Evolutionary conservation across 2,888 invertebrate species (phyloP).

Genomic region (Dryobotodes eremita): DNA sequence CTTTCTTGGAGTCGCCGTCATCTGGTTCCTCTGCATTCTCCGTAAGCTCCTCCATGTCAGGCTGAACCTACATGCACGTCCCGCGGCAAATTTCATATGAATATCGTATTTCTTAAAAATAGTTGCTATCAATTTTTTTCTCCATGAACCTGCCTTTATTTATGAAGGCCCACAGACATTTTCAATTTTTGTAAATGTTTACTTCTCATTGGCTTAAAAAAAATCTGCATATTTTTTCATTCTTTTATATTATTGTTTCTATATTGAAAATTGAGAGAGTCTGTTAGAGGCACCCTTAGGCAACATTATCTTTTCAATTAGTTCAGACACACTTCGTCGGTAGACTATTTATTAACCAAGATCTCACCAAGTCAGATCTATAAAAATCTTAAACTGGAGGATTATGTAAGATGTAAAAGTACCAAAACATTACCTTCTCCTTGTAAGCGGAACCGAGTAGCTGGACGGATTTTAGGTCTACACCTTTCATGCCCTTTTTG

Average conservation of each 20-base stretch:
- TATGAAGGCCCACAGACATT: slow-evolving; percentile 19
- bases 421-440: slow-evolving; percentile 96
- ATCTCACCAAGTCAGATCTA: slow-evolving; percentile 8
- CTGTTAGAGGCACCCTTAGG: slow-evolving; percentile 16
- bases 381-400: background rate
- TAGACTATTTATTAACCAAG: slow-evolving; percentile 10
- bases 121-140: slow-evolving; percentile 44
- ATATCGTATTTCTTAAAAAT: slow-evolving; percentile 84
- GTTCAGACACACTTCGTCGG: background rate
- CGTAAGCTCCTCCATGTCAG: slow-evolving; percentile 98
- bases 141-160: slow-evolving; percentile 2
- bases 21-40: slow-evolving; percentile 98
- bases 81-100: slow-evolving; percentile 91
- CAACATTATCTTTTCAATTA: slow-evolving; percentile 6
- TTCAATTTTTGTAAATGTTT: slow-evolving; percentile 1
- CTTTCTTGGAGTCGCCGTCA: slow-evolving; percentile 97
- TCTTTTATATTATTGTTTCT: background rate
- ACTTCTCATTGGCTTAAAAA: background rate
- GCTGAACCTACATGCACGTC: slow-evolving; percentile 95
- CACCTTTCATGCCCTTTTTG: slow-evolving; percentile 98
- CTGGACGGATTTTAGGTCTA: slow-evolving; percentile 99
- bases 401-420: slow-evolving; percentile 23
- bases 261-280: slow-evolving; percentile 27
- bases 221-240: background rate
- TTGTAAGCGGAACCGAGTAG: slow-evolving; percentile 98